Evolutionary conservation across 2,888 invertebrate genomes (phyloP).

Genomic region (Brenthis ino): DNA sequence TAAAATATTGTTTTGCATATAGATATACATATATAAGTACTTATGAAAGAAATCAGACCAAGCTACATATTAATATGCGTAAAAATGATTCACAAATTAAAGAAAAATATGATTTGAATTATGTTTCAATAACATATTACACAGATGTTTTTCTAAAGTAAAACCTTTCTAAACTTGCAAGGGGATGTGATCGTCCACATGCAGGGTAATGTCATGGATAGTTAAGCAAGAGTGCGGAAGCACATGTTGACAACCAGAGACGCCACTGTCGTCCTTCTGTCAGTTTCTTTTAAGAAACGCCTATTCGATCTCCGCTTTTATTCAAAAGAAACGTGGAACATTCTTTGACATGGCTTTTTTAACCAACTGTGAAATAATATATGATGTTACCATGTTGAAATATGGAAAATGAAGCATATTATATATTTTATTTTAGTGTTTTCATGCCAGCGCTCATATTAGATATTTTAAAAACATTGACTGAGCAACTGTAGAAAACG

Average conservation of each 20-base stretch:
- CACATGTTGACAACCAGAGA: constrained; percentile 63
- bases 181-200: constrained; percentile 18
- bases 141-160: background rate
- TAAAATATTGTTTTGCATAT: background rate
- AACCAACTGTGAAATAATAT: background rate
- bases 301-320: constrained; percentile 52
- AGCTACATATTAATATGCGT: no score
- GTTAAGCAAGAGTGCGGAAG: constrained; percentile 64
- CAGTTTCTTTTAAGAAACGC: constrained; percentile 48
- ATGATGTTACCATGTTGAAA: background rate
- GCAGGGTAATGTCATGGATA: constrained; percentile 60
- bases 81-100: no score
- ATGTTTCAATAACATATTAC: background rate
- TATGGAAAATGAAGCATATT: no score
- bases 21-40: background rate
- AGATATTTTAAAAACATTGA: no score
- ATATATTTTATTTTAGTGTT: no score
- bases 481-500: no score
- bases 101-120: no score
- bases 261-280: constrained; percentile 48
- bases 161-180: background rate
- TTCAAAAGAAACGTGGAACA: constrained; percentile 36
- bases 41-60: background rate
- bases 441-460: no score
- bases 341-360: background rate